phyloP scores from a whole-genome alignment of 1,140 invertebrate genomes.

The Neodiprion fabricii region DNA sequence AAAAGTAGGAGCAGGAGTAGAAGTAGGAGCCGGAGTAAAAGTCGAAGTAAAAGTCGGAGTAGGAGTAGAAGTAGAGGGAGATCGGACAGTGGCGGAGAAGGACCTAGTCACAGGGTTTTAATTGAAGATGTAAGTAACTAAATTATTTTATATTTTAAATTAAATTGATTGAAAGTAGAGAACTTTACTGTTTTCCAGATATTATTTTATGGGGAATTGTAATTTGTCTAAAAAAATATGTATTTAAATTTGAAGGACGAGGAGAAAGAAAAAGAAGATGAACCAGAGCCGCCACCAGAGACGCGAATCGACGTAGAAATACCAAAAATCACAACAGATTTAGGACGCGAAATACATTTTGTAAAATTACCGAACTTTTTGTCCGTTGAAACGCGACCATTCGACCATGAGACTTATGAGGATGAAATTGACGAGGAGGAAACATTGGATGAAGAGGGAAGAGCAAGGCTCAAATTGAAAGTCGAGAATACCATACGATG shows the following conservation, averaged over 20 bases:
- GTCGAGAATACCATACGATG: slow-evolving; percentile 98
- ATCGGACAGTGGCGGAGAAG: slow-evolving; percentile 51
- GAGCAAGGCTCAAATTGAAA: slow-evolving; percentile 89
- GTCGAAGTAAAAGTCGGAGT: slow-evolving; percentile 25
- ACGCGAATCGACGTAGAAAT: slow-evolving; percentile 97
- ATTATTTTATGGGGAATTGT: not conserved
- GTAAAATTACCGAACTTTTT: slow-evolving; percentile 95
- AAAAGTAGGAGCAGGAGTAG: slow-evolving; percentile 38
- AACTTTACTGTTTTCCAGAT: slow-evolving; percentile 34
- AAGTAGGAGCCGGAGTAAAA: slow-evolving; percentile 40
- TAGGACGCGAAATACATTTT: slow-evolving; percentile 92
- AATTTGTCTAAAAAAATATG: slow-evolving; percentile 18
- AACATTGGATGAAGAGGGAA: slow-evolving; percentile 96
- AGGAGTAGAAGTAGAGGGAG: slow-evolving; percentile 47
- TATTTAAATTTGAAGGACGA: slow-evolving; percentile 52
- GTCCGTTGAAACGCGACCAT: slow-evolving; percentile 91
- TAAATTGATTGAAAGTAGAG: slow-evolving; percentile 31
- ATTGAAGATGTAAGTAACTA: slow-evolving; percentile 60
- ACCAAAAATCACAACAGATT: slow-evolving; percentile 90
- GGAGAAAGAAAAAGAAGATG: slow-evolving; percentile 74
- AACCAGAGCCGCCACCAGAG: slow-evolving; percentile 83
- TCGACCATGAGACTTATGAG: slow-evolving; percentile 94
- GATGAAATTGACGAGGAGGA: slow-evolving; percentile 99
- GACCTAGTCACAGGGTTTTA: slow-evolving; percentile 43
- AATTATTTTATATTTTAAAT: slow-evolving; percentile 28